Percentiles rank a stretch among this genome's conserved stretches.
Conservation (phyloP, 2,113 vertebrate species). For the Pseudonaja textilis region DNA sequence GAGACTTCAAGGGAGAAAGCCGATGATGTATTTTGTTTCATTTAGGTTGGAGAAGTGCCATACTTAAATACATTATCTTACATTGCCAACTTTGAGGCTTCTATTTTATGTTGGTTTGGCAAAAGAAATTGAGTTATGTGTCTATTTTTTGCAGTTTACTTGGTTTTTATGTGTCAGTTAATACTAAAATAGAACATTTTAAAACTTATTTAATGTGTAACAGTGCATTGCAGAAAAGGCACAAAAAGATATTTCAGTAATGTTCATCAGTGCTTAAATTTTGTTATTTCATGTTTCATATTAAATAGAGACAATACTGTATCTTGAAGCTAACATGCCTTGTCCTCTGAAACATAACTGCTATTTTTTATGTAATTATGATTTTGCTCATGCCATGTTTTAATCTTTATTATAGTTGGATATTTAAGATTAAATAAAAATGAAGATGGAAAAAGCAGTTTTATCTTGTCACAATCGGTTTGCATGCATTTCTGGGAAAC, state of each 20-base stretch:
- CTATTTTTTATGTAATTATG: not conserved
- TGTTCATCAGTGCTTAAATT: constrained; percentile 1
- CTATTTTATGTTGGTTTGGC: constrained; percentile 9
- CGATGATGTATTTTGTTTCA: constrained; percentile 55
- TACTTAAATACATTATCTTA: constrained; percentile 23
- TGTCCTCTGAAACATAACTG: not conserved
- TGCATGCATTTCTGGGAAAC: not conserved
- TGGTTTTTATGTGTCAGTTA: constrained; percentile 7
- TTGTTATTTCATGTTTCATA: not conserved
- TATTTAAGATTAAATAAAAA: constrained; percentile 7
- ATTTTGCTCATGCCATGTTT: not conserved
- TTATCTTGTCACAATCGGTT: not conserved
- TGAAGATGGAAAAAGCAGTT: not conserved
- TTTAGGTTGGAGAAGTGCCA: constrained; percentile 57
- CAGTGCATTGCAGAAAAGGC: not conserved
- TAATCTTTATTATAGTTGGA: not conserved
- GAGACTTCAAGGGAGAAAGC: constrained; percentile 55
- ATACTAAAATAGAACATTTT: not conserved
- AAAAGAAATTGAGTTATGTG: constrained; percentile 5
- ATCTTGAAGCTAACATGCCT: not conserved
- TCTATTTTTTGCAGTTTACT: not conserved
- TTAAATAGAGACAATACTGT: not conserved
- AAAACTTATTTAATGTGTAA: not conserved
- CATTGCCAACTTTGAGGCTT: constrained; percentile 27
- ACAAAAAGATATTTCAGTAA: not conserved